Base-by-base conservation (phyloP, 2,888 invertebrate genomes). In the Pyrgus malvae region DNA sequence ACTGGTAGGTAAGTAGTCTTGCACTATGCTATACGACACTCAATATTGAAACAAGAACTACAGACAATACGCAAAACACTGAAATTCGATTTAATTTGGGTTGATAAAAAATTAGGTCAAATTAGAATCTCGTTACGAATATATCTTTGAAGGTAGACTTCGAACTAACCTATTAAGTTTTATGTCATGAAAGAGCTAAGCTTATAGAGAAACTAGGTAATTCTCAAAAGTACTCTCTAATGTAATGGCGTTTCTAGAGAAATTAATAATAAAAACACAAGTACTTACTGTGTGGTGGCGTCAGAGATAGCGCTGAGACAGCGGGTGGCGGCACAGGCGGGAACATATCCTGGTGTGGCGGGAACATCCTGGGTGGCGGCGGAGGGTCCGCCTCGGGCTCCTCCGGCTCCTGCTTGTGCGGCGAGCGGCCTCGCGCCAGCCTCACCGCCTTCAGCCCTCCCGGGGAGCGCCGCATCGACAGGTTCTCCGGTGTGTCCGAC, bases 271-370 rank as follows among this genome's bases (percentile, higher is more conserved):
- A 37, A 35, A 27, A 25, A 51, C 51, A 51, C 21, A n/a, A 12
- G 41, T 74, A 94, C 93, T 94, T 89, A 92, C 94, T 94, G 90
- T 96, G 96, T 55, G 96, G 95, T 69, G 96, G 95, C 65, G 96
- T 95, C 75, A 96, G 90, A 31, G 95, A 93, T 64, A 96, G 87
- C 55, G 95, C 95, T 57, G 94, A 93, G 65, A 95, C 92, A 33
- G 94, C 93, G 42, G 94, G 92, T 12, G 87, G 84, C 44, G 87
- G 87, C 88, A 94, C 93, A 55, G 94, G 94, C 61, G 94, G 94
- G 87, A 94, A 95, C 80, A 93, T 92, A 77, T 94, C 87, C 77
- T 92, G 92, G 66, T 91, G 91, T 64, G 90, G 87, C 65, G 84
- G 81, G 76, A 88, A 90, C 81, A 90, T 87, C 60, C 83, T 81